A percentile compares a stretch with the other conserved stretches of the same genome.
Conservation (phyloP, 2,113 vertebrate genomes). For the Pelvicachromis taeniatus region DNA sequence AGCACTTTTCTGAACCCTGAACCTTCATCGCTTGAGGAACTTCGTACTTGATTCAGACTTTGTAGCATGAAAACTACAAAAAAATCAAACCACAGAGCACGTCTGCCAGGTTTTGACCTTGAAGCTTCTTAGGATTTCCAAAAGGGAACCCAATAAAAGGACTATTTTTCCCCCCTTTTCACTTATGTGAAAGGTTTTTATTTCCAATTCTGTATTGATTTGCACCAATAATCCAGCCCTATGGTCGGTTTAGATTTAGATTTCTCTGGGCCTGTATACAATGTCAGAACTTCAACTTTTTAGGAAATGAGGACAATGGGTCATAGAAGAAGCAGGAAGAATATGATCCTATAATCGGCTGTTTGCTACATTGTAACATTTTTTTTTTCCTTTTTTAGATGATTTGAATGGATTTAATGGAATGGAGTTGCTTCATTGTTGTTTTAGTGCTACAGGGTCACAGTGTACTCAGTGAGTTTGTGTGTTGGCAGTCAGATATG, state of each 20-base stretch:
- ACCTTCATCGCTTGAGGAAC: fast-evolving
- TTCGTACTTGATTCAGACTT: background rate
- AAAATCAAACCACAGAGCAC: background rate
- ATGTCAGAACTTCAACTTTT: background rate
- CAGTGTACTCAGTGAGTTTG: background rate
- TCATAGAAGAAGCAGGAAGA: background rate
- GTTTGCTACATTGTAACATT: background rate
- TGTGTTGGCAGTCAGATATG: background rate
- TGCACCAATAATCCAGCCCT: background rate
- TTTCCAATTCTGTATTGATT: background rate
- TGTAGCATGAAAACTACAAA: background rate
- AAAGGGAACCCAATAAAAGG: background rate
- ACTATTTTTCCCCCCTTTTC: background rate
- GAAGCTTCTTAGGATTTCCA: background rate
- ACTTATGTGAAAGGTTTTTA: background rate
- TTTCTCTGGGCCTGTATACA: background rate
- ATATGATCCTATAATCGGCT: background rate
- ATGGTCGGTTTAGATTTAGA: background rate
- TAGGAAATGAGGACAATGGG: background rate
- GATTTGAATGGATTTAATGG: background rate
- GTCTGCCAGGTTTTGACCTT: background rate
- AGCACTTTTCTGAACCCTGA: background rate
- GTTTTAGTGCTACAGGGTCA: background rate
- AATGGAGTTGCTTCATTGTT: background rate
- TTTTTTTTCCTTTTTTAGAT: background rate